Conservation (phyloP, 2,888 invertebrate species). For the Drosophila merina region DNA sequence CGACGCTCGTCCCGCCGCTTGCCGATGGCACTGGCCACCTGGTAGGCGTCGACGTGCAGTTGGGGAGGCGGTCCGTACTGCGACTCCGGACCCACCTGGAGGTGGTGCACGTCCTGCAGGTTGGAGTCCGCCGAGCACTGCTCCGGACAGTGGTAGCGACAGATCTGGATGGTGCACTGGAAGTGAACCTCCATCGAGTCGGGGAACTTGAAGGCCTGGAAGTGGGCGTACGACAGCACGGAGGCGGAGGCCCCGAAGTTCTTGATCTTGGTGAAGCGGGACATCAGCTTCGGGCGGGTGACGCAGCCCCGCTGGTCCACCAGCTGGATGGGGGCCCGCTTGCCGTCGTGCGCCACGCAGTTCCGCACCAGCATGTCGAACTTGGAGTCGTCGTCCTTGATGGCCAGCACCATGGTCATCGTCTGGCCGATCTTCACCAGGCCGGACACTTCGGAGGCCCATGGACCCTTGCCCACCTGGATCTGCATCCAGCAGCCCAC, state of each 20-base stretch:
- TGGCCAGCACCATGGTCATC: slow-evolving; percentile 98
- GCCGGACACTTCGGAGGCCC: slow-evolving; percentile 97
- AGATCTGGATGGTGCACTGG: slow-evolving; percentile 97
- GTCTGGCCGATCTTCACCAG: slow-evolving; percentile 97
- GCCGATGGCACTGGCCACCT: slow-evolving; percentile 86
- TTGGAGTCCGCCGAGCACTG: slow-evolving; percentile 92
- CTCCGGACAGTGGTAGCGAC: slow-evolving; percentile 95
- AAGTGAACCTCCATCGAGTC: slow-evolving; percentile 98
- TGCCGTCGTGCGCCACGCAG: slow-evolving; percentile 97
- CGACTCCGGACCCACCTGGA: slow-evolving; percentile 85
- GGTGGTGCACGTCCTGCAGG: slow-evolving; percentile 86
- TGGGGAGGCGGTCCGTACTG: slow-evolving; percentile 90
- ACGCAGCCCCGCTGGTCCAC: slow-evolving; percentile 97
- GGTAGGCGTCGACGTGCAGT: slow-evolving; percentile 87
- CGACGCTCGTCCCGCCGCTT: slow-evolving; percentile 89
- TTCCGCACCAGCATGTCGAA: slow-evolving; percentile 98
- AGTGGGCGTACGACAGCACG: slow-evolving; percentile 95
- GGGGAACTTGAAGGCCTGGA: slow-evolving; percentile 98
- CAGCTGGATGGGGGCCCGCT: slow-evolving; percentile 95
- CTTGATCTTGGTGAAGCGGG: slow-evolving; percentile 96
- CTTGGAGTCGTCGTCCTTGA: slow-evolving; percentile 97
- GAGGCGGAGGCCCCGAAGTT: slow-evolving; percentile 97
- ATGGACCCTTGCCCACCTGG: slow-evolving; percentile 96
- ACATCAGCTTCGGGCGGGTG: slow-evolving; percentile 96
- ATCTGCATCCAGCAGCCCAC: slow-evolving; percentile 99